Evolutionary conservation across 2,113 vertebrate species (phyloP).

Genomic region (Damaliscus lunatus): DNA sequence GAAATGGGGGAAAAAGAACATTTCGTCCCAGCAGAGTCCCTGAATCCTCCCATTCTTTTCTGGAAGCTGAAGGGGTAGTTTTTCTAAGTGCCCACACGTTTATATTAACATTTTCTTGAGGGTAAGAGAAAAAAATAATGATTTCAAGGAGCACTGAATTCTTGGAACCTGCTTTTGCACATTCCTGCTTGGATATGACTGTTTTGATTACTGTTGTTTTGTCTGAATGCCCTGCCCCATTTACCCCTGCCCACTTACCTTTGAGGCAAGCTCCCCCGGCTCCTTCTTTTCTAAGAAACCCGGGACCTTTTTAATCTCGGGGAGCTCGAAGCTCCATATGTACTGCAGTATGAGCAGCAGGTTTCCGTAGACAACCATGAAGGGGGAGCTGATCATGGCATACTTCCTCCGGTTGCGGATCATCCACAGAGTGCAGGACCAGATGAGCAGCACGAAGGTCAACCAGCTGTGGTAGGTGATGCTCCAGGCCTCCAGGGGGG

Average conservation of each 20-base stretch:
- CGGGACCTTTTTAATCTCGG: constrained; percentile 80
- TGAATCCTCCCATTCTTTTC: background rate
- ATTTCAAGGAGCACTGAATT: background rate
- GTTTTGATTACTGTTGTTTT: background rate
- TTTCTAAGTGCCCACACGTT: background rate
- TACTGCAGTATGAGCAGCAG: constrained; percentile 93
- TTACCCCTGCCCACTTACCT: constrained; percentile 81
- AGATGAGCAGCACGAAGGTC: constrained; percentile 95
- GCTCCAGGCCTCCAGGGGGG: constrained; percentile 90
- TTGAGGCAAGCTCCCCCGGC: constrained; percentile 90
- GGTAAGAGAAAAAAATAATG: background rate
- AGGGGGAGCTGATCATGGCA: constrained; percentile 96
- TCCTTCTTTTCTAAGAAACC: constrained; percentile 88
- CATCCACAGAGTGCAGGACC: constrained; percentile 98
- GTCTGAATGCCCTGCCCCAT: background rate
- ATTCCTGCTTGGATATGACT: background rate
- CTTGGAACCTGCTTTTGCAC: background rate
- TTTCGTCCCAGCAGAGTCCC: background rate
- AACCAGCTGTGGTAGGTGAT: constrained; percentile 99
- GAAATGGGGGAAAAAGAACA: background rate
- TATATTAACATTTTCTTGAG: background rate
- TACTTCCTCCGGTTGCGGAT: constrained; percentile 94
- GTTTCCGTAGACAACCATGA: constrained; percentile 97
- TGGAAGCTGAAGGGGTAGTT: background rate
- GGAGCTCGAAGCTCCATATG: constrained; percentile 92